Percentiles rank a stretch among this genome's conserved stretches.
Evolutionary conservation across 2,888 invertebrate genomes (phyloP).

Genomic region (Protophormia terraenovae): DNA sequence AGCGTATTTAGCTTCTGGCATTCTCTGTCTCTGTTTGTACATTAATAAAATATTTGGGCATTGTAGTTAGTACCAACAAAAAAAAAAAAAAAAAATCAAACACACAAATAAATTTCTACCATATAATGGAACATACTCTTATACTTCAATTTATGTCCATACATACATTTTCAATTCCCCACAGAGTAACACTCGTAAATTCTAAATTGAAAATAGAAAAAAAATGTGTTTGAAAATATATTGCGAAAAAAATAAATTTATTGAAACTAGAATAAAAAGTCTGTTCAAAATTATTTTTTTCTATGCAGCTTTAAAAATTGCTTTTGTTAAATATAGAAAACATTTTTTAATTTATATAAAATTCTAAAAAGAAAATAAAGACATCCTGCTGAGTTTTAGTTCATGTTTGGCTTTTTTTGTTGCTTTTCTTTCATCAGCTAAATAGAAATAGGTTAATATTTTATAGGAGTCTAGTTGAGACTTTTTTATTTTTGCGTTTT

Average conservation of each 20-base stretch:
- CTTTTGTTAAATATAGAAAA: slow-evolving; percentile 22
- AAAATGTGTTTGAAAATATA: slow-evolving; percentile 34
- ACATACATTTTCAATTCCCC: slow-evolving; percentile 59
- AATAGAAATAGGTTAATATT: slow-evolving; percentile 60
- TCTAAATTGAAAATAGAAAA: slow-evolving; percentile 60
- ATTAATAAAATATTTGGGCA: slow-evolving; percentile 52
- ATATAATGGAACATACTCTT: slow-evolving; percentile 2
- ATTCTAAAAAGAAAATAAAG: slow-evolving; percentile 41
- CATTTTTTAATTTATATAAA: slow-evolving; percentile 36
- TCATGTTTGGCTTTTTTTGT: background rate
- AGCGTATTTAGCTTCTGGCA: slow-evolving; percentile 48
- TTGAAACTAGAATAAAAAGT: slow-evolving; percentile 37
- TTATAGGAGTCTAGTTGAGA: slow-evolving; percentile 1
- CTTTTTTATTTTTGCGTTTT: too few species aligned
- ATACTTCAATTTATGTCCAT: slow-evolving; percentile 40
- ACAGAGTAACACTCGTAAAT: slow-evolving; percentile 65
- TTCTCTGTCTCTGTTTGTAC: slow-evolving; percentile 24
- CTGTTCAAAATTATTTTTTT: slow-evolving; percentile 36
- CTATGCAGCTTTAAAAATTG: slow-evolving; percentile 11
- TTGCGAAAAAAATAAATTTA: slow-evolving; percentile 36
- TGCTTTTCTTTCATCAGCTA: background rate
- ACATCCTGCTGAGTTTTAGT: slow-evolving; percentile 49
- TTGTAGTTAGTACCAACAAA: slow-evolving; percentile 21
- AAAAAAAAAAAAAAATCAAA: background rate
- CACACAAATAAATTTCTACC: background rate